Evolutionary conservation across 2,113 vertebrate species (phyloP), one percentile per base, ranked within the genome.

Genomic region (Cynoglossus semilaevis): DNA sequence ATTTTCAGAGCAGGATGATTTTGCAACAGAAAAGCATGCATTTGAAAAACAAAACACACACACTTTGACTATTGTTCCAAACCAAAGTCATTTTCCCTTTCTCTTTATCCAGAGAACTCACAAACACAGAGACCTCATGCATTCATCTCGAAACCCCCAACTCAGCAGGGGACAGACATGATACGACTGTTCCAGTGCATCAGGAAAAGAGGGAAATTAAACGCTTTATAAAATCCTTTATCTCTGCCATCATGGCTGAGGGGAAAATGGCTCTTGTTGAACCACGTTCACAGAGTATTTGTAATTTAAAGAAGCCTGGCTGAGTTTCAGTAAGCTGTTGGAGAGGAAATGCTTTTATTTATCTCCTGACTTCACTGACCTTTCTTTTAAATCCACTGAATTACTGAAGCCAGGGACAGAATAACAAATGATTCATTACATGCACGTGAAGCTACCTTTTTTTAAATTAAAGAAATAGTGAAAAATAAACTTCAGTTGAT

Each of bases 111-210:
- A 69, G 51, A 77, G 57, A 51, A 37, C 63, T 54, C 37, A 2
- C 36, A 52, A 69, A 48, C 68, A 56, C 65, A 73, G 41, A 73
- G 65, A 55, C 57, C 72, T 77, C 72, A 80, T 66, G 85, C 83
- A 78, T 58, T 46, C 22, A 29, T 29, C 22, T 29, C 6, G 6
- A 29, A 29, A 59, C 49, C 84, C 57, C 67, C 77, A 73, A 79
- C 84, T 77, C 77, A 78, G 77, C 7, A 7, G 72, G 63, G 55
- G 79, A 63, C 63, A 51, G 41, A 62, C 35, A 19, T 53, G 42
- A 41, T 9, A 41, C 22, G 2, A 62, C 35, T 41, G 61, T 65
- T 80, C 72, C 72, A 70, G 63, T 34, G 51, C 15, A 61, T 72
- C 63, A 61, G 62, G 67, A 74, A 66, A 35, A 67, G 47, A 70